Evolutionary conservation across 2,888 invertebrate species (phyloP), one percentile per base, ranked within the genome.

Genomic region (Cheilosia grossa): DNA sequence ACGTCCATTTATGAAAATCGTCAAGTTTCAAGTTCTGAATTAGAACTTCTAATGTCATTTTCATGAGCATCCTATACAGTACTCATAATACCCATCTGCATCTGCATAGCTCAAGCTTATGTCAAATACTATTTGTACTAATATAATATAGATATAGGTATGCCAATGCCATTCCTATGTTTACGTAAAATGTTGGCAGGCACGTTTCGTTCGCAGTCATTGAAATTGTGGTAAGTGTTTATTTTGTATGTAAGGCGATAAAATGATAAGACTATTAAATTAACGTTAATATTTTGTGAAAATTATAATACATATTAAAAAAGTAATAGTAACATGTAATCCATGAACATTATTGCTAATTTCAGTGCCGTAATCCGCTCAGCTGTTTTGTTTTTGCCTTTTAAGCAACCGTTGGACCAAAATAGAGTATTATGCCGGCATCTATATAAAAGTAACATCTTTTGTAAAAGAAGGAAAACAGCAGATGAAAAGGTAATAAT

Each of bases 381-480:
- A 73, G 72, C 40, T 59, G 21, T 59, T 54, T 82, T 64, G 56
- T 63, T 69, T 51, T 82, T 70, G n/a, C 7, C 44, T 33, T 4
- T 17, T 15, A 72, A 44, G 27, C 51, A 63, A 40, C 58, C 78
- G 54, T 54, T 44, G 21, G 53, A 30, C 59, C 30, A 27, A 15
- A 54, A 33, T 5, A 67, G 79, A 30, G n/a, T 75, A 61, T 21
- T 58, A 13, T n/a, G 30, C 24, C 87, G 89, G 7, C 89, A 93
- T 61, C 30, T 91, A 9, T 88, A 88, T 27, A 88, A 88, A 27
- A 87, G 87, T 88, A 87, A 91, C 87, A 82, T 91, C 4, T 90
- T 90, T 79, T 93, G 89, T 47, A 95, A 95, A 89, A 94, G 95
- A 88, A 92, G 95, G 87, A 94, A 93, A 93, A 93, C 94, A 37